Conservation (phyloP, 2,888 invertebrate species). For the Caenorhabditis sp. region DNA sequence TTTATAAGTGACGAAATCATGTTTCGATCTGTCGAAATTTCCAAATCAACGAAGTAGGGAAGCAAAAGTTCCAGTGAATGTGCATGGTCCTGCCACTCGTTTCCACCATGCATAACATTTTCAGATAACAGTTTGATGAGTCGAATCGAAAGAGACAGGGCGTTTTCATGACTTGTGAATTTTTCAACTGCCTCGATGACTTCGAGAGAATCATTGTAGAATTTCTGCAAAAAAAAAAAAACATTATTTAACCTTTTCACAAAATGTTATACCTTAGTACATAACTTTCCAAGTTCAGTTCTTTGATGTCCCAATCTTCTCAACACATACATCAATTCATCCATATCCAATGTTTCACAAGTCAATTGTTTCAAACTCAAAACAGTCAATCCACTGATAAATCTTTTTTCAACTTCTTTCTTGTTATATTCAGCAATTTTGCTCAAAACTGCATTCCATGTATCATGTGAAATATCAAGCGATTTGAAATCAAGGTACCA, state of each 20-base stretch:
- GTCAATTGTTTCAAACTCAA: neutral
- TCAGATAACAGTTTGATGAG: neutral
- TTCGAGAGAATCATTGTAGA: neutral
- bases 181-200: neutral
- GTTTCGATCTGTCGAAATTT: neutral
- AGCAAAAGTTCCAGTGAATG: neutral
- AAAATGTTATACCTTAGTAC: neutral
- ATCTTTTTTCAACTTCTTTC: neutral
- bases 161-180: neutral
- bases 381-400: neutral
- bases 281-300: neutral
- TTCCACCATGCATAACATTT: neutral
- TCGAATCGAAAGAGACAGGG: neutral
- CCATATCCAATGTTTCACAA: neutral
- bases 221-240: neutral
- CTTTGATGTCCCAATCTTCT: slow-evolving; percentile 4
- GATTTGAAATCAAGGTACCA: slow-evolving; percentile 11
- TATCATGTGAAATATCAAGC: neutral
- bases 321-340: slow-evolving; percentile 9
- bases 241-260: no score
- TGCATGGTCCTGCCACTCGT: neutral
- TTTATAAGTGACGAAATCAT: neutral
- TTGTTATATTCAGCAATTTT: neutral
- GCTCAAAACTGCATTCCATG: neutral
- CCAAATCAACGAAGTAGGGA: neutral